A percentile compares a stretch with the other conserved stretches of the same genome.
Conservation (phyloP, 2,888 invertebrate species). For the Zaprionus bogoriensis region DNA sequence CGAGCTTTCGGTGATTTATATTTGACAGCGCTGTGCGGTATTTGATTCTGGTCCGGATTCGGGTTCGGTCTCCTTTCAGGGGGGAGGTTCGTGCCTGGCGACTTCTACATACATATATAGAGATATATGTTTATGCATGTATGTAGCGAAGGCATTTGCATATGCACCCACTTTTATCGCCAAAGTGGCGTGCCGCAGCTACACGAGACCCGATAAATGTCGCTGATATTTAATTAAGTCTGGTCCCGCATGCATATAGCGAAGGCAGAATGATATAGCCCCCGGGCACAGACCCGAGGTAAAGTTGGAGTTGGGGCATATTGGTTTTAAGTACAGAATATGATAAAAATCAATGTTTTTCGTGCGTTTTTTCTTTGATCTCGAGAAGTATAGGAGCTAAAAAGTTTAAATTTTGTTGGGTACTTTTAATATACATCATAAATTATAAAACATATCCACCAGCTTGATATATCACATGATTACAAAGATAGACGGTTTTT, state of each 20-base stretch:
- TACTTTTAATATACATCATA: not conserved
- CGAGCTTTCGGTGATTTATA: conserved; percentile 73
- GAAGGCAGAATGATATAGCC: conserved; percentile 25
- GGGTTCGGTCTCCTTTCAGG: conserved; percentile 3
- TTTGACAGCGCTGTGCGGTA: conserved; percentile 66
- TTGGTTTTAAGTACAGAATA: not conserved
- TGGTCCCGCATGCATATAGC: conserved; percentile 32
- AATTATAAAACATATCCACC: too few relatives aligned
- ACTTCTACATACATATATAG: not conserved
- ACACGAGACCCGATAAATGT: conserved; percentile 76
- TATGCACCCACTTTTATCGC: conserved; percentile 64
- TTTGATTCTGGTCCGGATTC: conserved; percentile 46
- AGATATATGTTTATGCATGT: not conserved
- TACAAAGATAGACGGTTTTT: too few relatives aligned
- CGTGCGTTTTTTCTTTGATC: too few relatives aligned
- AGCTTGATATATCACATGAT: too few relatives aligned
- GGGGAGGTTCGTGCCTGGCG: conserved; percentile 13
- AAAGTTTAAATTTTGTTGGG: not conserved
- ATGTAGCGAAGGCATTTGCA: conserved; percentile 14
- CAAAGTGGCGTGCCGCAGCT: conserved; percentile 70
- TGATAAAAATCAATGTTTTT: not conserved
- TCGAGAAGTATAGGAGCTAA: not conserved
- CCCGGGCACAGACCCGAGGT: conserved; percentile 12
- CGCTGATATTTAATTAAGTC: conserved; percentile 77
- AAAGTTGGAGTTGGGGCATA: not conserved